These are phyloP conservation scores for Phoxinus dragarum DNA, from an alignment of 2,797 vertebrate species.

Conservation along the genomic window DNA sequence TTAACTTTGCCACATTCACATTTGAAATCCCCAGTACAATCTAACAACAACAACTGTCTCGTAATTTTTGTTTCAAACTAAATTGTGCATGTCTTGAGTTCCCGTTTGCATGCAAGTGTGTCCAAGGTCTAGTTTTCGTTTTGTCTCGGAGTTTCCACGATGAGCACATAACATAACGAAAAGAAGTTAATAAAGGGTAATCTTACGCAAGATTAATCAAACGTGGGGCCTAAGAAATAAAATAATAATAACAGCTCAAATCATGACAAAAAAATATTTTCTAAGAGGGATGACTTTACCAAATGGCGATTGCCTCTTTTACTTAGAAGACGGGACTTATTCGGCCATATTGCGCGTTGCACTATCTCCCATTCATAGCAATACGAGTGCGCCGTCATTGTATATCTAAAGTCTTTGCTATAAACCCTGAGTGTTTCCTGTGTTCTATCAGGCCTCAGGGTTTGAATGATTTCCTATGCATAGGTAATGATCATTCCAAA, in stretches of 20 bases:
- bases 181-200: neutral
- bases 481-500: slow-evolving; percentile 1
- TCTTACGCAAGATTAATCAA: too few relatives aligned
- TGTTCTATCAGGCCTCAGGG: slow-evolving; percentile 13
- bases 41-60: neutral
- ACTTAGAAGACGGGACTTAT: too few relatives aligned
- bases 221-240: neutral
- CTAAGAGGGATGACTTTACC: too few relatives aligned
- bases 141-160: neutral
- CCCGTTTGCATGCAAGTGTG: neutral
- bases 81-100: neutral
- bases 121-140: neutral
- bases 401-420: neutral
- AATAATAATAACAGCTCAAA: neutral
- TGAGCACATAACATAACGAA: neutral
- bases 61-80: neutral
- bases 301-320: too few relatives aligned
- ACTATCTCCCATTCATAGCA: neutral
- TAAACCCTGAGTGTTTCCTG: slow-evolving; percentile 17
- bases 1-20: neutral
- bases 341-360: neutral
- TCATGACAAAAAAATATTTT: too few relatives aligned
- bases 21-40: neutral
- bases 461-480: slow-evolving; percentile 41
- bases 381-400: neutral